Base-by-base conservation (phyloP, 2,888 invertebrate genomes). In the Microplitis deprimator region DNA sequence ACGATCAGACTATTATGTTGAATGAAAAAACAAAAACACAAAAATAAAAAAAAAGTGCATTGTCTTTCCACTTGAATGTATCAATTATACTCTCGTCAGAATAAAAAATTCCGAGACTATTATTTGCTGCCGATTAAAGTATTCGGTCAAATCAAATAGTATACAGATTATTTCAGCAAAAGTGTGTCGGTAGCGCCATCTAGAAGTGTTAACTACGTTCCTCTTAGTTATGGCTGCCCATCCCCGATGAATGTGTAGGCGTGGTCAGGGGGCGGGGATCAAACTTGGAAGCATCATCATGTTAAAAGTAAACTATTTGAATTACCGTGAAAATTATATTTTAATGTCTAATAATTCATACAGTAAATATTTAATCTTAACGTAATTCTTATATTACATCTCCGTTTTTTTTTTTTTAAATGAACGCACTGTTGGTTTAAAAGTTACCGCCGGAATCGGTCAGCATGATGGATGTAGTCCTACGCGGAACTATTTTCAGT, bases 161-260 rank as follows among this genome's bases (percentile, higher is more conserved):
- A 71, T 77, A 39, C 67, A 61, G 75, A 60, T 50, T 50, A 50
- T 70, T 73, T 60, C 64, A 74, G 80, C 80, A 80, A 78, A 79
- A 78, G 81, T 84, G 84, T 84, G 82, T 79, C 78, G 71, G 85
- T 85, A 86, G 84, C 86, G 89, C 88, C 88, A 90, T 90, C 90
- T 90, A 87, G 84, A 87, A 88, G 87, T 82, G 82, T 85, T 83
- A 85, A 86, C 85, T 83, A 85, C 81, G 83, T 84, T 85, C 82
- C 81, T 79, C 84, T 87, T 89, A 89, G 86, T 89, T 89, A 89
- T 89, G 89, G 89, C 89, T 87, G 89, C 88, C 86, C 85, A 83
- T 83, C 84, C 86, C 84, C 83, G 77, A 81, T 79, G 81, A 79
- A 81, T 69, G 82, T 79, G 86, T 88, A 87, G 89, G 89, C 89